Evolutionary conservation across 2,888 invertebrate genomes (phyloP), one percentile per base, ranked within the genome.

Genomic region (Empis stercorea): DNA sequence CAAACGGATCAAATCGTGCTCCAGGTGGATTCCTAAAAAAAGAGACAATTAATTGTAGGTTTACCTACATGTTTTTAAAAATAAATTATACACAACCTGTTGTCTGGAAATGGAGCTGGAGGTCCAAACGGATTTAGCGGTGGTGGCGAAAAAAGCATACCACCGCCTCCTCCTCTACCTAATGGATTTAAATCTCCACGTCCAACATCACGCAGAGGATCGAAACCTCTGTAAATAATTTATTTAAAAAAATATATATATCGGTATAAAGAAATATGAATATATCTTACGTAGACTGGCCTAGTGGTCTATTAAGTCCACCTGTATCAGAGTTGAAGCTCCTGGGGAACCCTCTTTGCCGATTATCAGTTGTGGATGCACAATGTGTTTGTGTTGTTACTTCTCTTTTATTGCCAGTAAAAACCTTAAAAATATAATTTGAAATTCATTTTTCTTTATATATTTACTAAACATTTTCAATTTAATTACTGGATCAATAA

Each of bases 1-100:
- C 81, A 62, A 87, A 84, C 0, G 89, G 92, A 71, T 92, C 89
- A 65, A 87, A 92, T 47, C 89, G 75, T 4, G 88, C 86, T 13
- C 87, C 85, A 1, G 87, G 87, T 2, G 51, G 51, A 27, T 36
- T 23, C 42, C 42, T 45, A 30, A 17, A 15, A 44, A 27, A 2
- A 2, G 40, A 27, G 3, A 20, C 5, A 27, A 27, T 2, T 4
- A 27, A 27, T 9, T 2, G 7, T 27, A 27, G 7, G 4, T 27
- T 27, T 9, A 20, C 5, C 3, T 20, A 20, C 5, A 27, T 27
- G 4, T 27, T 7, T 4, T 27, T 27, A 27, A 7, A 2, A 27
- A 27, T 6, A 27, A 9, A 7, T 27, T n/a, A n/a, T n/a, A n/a
- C n/a, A n/a, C n/a, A n/a, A 27, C 23, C 23, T 27, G 23, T 27